Percentiles rank a stretch among this genome's conserved stretches.
Evolutionary conservation across 2,888 invertebrate species (phyloP).

Genomic region (Unio delphinus): DNA sequence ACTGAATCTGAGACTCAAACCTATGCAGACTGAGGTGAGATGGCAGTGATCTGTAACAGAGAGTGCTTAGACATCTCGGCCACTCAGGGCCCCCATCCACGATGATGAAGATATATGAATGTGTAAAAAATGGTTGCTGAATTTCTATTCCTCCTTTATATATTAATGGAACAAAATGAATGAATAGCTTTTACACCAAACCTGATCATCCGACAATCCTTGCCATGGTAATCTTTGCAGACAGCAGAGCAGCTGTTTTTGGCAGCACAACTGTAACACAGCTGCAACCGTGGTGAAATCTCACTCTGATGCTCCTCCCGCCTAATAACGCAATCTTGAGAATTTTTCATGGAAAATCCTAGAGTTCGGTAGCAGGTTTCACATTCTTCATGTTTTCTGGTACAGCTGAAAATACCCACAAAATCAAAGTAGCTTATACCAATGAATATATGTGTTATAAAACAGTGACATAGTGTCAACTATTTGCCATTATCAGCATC

Average conservation of each 20-base stretch:
- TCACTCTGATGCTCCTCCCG: slow-evolving; percentile 63
- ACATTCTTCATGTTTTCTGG: slow-evolving; percentile 46
- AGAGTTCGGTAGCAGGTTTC: slow-evolving; percentile 51
- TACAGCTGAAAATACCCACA: slow-evolving; percentile 40
- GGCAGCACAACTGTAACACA: slow-evolving; percentile 65
- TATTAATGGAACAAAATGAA: no score
- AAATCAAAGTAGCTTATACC: neutral
- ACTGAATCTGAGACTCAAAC: no score
- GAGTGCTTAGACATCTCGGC: no score
- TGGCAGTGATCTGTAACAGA: no score
- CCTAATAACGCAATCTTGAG: slow-evolving; percentile 56
- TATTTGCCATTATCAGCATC: no score
- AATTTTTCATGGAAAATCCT: slow-evolving; percentile 37
- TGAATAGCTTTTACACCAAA: slow-evolving; percentile 18
- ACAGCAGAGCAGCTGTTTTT: slow-evolving; percentile 56
- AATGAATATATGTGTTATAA: no score
- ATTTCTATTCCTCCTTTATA: no score
- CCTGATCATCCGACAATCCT: slow-evolving; percentile 60
- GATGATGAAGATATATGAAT: no score
- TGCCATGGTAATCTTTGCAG: slow-evolving; percentile 62
- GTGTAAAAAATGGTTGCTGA: no score
- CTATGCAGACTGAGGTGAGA: no score
- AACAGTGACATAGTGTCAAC: no score
- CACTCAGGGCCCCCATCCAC: no score
- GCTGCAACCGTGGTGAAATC: slow-evolving; percentile 62